Percentiles rank a stretch among this genome's conserved stretches.
phyloP scores from a whole-genome alignment of 2,888 invertebrate species.

The Drosophila birchii region DNA sequence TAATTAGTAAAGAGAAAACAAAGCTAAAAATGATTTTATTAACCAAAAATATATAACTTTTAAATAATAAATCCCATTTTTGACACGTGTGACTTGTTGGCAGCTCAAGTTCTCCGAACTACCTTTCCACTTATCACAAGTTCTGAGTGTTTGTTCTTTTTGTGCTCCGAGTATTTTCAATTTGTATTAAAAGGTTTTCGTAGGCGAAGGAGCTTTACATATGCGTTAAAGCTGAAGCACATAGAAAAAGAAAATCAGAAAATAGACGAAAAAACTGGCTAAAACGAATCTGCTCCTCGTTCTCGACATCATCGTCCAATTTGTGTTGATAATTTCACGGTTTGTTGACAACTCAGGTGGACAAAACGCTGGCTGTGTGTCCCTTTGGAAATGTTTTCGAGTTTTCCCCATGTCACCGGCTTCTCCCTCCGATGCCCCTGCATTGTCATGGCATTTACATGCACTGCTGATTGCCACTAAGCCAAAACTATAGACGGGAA shows the following conservation, averaged over 20 bases:
- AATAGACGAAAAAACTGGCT: conserved; percentile 32
- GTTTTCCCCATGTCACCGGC: conserved; percentile 3
- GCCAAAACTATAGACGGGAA: conserved; percentile 55
- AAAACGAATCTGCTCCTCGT: conserved; percentile 41
- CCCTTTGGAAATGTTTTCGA: conserved; percentile 37
- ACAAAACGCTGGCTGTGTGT: conserved; percentile 61
- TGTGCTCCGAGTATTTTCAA: conserved; percentile 70
- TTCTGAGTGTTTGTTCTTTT: conserved; percentile 59
- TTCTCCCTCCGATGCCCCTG: background rate
- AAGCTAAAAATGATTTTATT: background rate
- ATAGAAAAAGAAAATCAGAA: conserved; percentile 6
- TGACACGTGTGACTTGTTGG: conserved; percentile 2
- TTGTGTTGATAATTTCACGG: conserved; percentile 81
- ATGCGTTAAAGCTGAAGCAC: conserved; percentile 51
- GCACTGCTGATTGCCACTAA: conserved; percentile 75
- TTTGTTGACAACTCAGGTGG: conserved; percentile 82
- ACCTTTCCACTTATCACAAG: conserved; percentile 66
- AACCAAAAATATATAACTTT: background rate
- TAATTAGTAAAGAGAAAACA: background rate
- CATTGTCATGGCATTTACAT: conserved; percentile 80
- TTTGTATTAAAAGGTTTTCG: conserved; percentile 80
- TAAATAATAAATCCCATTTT: background rate
- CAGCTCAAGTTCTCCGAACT: conserved; percentile 15
- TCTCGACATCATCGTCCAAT: conserved; percentile 65
- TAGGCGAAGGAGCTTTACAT: conserved; percentile 65